Conservation (phyloP, 2,113 vertebrate species). For the Triplophysa rosa region DNA sequence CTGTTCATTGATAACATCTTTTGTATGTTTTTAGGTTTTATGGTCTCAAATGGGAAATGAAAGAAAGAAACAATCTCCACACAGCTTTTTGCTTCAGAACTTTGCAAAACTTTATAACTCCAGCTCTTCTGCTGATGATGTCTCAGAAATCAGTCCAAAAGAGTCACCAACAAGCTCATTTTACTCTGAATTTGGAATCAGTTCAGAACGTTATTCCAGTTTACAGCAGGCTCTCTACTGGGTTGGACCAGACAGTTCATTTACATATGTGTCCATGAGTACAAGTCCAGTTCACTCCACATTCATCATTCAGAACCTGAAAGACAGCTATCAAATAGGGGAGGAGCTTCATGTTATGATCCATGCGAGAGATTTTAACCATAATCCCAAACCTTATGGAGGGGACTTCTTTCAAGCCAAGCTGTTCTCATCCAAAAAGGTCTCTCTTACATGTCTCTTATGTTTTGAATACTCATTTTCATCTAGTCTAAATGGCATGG, state of each 20-base stretch:
- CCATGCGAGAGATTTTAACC: conserved; percentile 43
- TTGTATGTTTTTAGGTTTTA: too few species aligned
- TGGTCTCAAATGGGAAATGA: too few species aligned
- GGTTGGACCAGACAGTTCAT: neutral
- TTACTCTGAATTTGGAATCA: neutral
- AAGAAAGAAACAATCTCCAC: too few species aligned
- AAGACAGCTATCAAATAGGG: conserved; percentile 33
- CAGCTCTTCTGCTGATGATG: neutral
- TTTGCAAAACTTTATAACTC: neutral
- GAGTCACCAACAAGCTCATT: neutral
- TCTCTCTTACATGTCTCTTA: too few species aligned
- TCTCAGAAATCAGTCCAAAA: neutral
- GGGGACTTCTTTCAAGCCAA: conserved; percentile 62
- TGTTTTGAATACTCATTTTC: too few species aligned
- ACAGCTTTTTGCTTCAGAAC: too few species aligned
- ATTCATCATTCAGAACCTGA: conserved; percentile 18
- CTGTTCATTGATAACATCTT: too few species aligned
- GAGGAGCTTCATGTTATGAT: conserved; percentile 46
- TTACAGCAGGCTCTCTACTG: conserved; percentile 1
- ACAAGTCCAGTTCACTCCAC: neutral
- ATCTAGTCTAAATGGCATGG: too few species aligned
- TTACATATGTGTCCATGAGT: neutral
- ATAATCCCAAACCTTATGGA: conserved; percentile 52
- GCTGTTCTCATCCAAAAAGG: conserved; percentile 38
- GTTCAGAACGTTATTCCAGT: neutral